Evolutionary conservation across 2,888 invertebrate genomes (phyloP), one percentile per base, ranked within the genome.

Genomic region (Perizoma flavofasciatum): DNA sequence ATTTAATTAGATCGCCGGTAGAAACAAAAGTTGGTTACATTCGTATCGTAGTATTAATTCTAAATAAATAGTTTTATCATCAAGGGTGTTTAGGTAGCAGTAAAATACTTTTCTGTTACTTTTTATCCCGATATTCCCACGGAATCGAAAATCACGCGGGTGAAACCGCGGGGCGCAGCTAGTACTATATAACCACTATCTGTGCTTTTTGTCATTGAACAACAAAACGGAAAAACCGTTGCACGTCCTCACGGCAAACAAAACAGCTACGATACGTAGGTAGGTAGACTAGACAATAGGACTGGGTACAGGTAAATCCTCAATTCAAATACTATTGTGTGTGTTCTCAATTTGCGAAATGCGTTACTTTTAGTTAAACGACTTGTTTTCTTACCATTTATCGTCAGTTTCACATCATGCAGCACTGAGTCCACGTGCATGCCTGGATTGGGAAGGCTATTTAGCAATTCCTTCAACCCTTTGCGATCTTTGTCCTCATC

Each of bases 361-460:
- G 7, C 45, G 5, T n/a, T 46, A 34, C n/a, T 37, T 10, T 32
- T 9, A 32, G 9, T 33, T 6, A 37, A 6, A 7, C 37, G 3
- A 37, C 5, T 5, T 37, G 5, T 37, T 34, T 34, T 39, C 79
- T 75, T 73, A 92, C 92, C 92, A 64, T 93, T 93, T 59, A 95
- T 92, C 62, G 92, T 93, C 70, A 95, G 93, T 72, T 93, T 93
- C 0, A 95, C 95, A 72, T 95, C 94, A 71, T 95, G 95, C 43
- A 95, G 71, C 10, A 95, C 93, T 9, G 94, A 88, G 66, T 94
- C 94, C 1, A 94, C 94, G 68, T 93, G 93, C 40, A 95, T 78
- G 34, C 93, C 93, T 0, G 95, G 95, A 80, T 95, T 95, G 0
- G 82, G 80, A 0, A 90, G 79, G 11, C 64, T 71, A 45, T 81